Conservation (phyloP, 2,888 invertebrate genomes). For the Agrotis ipsilon region DNA sequence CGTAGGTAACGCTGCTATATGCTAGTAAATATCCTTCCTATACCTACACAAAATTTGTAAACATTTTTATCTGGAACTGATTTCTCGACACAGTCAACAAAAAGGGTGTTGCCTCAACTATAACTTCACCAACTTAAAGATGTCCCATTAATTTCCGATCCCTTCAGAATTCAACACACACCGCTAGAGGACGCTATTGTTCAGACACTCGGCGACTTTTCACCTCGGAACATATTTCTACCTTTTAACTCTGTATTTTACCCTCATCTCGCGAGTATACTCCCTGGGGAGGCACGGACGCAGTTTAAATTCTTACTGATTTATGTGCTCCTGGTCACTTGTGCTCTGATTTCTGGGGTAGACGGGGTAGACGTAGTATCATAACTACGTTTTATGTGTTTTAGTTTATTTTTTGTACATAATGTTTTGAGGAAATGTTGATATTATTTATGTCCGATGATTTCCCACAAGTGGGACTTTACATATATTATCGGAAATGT, state of each 20-base stretch:
- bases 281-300: constrained; percentile 47
- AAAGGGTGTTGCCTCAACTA: neutral
- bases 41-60: too few relatives aligned
- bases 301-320: constrained; percentile 66
- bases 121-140: neutral
- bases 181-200: neutral
- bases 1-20: too few relatives aligned
- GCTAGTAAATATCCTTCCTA: too few relatives aligned
- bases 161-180: constrained; percentile 20
- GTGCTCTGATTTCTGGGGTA: constrained; percentile 53
- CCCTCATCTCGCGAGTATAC: constrained; percentile 55
- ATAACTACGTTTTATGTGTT: constrained; percentile 25
- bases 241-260: constrained; percentile 62
- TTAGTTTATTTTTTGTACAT: too few relatives aligned
- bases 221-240: constrained; percentile 59
- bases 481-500: too few relatives aligned
- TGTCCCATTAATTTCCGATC: neutral
- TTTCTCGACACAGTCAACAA: neutral
- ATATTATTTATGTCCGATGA: too few relatives aligned
- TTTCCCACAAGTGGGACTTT: too few relatives aligned
- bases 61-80: too few relatives aligned
- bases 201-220: constrained; percentile 40
- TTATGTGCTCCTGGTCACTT: constrained; percentile 61
- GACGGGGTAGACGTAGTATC: too few relatives aligned
- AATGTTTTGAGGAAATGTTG: too few relatives aligned